phyloP scores from a whole-genome alignment of 1,140 invertebrate genomes.

The Planococcus citri region DNA sequence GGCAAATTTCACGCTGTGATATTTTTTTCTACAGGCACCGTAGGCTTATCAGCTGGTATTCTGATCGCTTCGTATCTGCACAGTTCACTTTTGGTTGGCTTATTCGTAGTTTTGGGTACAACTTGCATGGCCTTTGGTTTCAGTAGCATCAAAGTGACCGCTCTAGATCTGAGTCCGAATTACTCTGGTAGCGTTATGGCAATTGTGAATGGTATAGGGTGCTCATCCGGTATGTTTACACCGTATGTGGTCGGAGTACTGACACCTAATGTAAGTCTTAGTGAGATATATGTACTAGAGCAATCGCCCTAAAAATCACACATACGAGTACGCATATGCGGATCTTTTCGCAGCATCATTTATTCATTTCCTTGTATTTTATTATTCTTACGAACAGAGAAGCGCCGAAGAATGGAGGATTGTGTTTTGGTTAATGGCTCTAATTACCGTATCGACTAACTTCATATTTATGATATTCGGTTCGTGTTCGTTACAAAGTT shows the following conservation, averaged over 20 bases:
- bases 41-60: conserved; percentile 60
- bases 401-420: conserved; percentile 38
- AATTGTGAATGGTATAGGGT: conserved; percentile 55
- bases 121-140: conserved; percentile 53
- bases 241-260: conserved; percentile 16
- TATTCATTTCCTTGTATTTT: not conserved
- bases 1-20: not conserved
- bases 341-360: not conserved
- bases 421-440: conserved; percentile 41
- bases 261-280: conserved; percentile 14
- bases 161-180: conserved; percentile 62
- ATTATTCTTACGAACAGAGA: conserved; percentile 23
- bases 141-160: conserved; percentile 55
- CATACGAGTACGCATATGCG: not conserved
- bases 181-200: conserved; percentile 67
- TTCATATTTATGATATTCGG: conserved; percentile 35
- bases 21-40: conserved; percentile 40
- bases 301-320: not conserved
- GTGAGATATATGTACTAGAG: no score
- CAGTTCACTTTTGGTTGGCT: conserved; percentile 42
- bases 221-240: conserved; percentile 17
- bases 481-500: conserved; percentile 31
- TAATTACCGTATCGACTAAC: conserved; percentile 35
- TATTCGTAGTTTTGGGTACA: conserved; percentile 52
- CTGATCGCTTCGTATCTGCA: conserved; percentile 50